Base-by-base conservation (phyloP, 2,797 vertebrate genomes). In the Notolepis coatsorum region DNA sequence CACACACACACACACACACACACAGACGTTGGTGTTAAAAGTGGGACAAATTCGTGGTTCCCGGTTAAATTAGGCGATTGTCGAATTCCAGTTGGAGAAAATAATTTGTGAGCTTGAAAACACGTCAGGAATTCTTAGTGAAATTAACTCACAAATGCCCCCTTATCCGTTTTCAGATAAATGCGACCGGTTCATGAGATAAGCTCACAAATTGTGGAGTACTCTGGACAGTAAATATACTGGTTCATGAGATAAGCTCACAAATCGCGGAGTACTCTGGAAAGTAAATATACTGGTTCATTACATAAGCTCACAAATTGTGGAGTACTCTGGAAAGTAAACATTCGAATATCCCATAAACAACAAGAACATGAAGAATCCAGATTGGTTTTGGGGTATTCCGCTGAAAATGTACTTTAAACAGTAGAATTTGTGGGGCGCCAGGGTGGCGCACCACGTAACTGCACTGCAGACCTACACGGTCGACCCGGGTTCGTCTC, bases 11-110 rank as follows among this genome's bases (percentile, higher is more conserved):
- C n/a, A n/a, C n/a, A n/a, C n/a, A n/a, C n/a, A n/a, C n/a, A 81
- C 77, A 78, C 62, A 7, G 7, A 12, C 78, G 56, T 81, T 75
- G 50, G 56, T 79, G 60, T 65, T 58, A 57, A 57, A 21, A 62
- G 31, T 33, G 72, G 77, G 56, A 82, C 64, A 66, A 77, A 86
- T 80, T 52, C 1, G 17, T 18, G 18, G 24, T 63, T 35, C 38
- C 0, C 5, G 39, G 72, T 64, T 81, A 71, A 76, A 75, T 71
- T 37, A 62, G 65, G 61, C 8, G 2, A 25, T 30, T 5, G 1
- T 17, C 12, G 37, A 28, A 20, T 43, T n/a, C n/a, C 20, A 43
- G 38, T 0, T 15, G 17, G 28, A 31, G 28, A 24, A 25, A 61
- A 25, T 30, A n/a, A 21, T 20, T 15, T 39, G 13, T 10, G 6